Evolutionary conservation across 2,888 invertebrate species (phyloP), one percentile per base, ranked within the genome.

Genomic region (Eupithecia tripunctaria): DNA sequence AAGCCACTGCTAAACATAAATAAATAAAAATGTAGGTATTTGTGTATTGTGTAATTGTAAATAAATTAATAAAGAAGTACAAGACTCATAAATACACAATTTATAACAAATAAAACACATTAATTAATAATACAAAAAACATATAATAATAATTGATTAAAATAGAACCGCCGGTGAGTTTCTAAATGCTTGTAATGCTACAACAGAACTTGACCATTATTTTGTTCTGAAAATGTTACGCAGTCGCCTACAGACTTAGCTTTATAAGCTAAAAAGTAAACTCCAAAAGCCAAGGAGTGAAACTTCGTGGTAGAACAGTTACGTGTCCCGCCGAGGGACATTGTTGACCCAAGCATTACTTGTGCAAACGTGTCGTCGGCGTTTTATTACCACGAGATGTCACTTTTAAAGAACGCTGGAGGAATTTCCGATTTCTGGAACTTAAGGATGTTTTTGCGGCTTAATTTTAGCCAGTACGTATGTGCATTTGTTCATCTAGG

Each of bases 301-400:
- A 64, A 64, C 47, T 63, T 60, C 29, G 7, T 15, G n/a, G 3
- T 18, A 62, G 7, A n/a, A n/a, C 63, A 4, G 63, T 12, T 1
- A 38, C 64, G 36, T 14, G 38, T 25, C 21, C 63, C 21, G 18
- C 32, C 36, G 63, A 59, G 67, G 68, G 68, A 62, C 80, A 78
- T 79, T 91, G 90, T 92, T 92, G 90, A 90, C 91, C 88, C 82
- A 83, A 82, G 90, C 91, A 91, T 92, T 92, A 92, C 90, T 91
- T 90, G 91, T 86, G 87, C 88, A 92, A 92, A 92, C 90, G 86
- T 88, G 88, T 87, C 86, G 84, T 73, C 79, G 76, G 77, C 75
- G 85, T 88, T 88, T 87, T 87, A 86, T 87, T 81, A 80, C 82
- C 79, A 76, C 80, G 82, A 80, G 79, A 79, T 79, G 81, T 78